Percentiles rank a stretch among this genome's conserved stretches.
Evolutionary conservation across 2,113 vertebrate genomes (phyloP).

Genomic region (Apodemus speciosus): DNA sequence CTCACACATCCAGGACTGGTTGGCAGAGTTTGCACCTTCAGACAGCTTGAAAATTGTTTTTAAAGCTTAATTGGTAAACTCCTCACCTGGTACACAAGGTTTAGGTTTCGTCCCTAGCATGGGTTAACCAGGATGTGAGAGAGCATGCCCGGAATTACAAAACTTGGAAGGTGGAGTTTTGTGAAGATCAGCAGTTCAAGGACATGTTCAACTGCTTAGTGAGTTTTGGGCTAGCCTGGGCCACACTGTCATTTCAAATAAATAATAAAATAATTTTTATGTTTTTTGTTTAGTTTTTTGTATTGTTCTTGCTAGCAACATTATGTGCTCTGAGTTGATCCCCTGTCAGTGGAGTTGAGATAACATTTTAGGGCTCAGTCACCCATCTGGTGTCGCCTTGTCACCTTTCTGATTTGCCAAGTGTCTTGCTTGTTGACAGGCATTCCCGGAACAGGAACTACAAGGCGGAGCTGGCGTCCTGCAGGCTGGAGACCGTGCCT

Average conservation of each 20-base stretch:
- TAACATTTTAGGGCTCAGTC: neutral
- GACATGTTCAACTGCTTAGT: neutral
- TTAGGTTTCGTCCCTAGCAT: neutral
- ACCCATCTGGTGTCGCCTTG: neutral
- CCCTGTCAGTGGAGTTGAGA: neutral
- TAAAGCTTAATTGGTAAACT: neutral
- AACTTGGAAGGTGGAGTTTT: neutral
- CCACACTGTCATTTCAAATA: neutral
- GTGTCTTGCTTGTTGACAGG: conserved; percentile 83
- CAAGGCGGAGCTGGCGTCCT: conserved; percentile 87
- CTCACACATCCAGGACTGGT: rapidly evolving
- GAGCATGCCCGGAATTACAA: neutral
- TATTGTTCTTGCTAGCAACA: neutral
- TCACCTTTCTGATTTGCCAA: neutral
- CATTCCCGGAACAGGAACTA: conserved; percentile 91
- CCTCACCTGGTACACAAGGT: too few relatives aligned
- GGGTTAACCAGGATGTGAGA: neutral
- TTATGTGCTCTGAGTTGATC: neutral
- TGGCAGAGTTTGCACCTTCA: neutral
- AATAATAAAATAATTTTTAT: neutral
- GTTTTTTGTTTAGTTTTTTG: neutral
- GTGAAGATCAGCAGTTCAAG: neutral
- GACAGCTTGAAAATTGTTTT: neutral
- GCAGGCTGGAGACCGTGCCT: conserved; percentile 84
- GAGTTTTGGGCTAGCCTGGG: neutral